A percentile compares a stretch with the other conserved stretches of the same genome.
Evolutionary conservation across 2,888 invertebrate genomes (phyloP).

Genomic region (Electrophaes corylata): DNA sequence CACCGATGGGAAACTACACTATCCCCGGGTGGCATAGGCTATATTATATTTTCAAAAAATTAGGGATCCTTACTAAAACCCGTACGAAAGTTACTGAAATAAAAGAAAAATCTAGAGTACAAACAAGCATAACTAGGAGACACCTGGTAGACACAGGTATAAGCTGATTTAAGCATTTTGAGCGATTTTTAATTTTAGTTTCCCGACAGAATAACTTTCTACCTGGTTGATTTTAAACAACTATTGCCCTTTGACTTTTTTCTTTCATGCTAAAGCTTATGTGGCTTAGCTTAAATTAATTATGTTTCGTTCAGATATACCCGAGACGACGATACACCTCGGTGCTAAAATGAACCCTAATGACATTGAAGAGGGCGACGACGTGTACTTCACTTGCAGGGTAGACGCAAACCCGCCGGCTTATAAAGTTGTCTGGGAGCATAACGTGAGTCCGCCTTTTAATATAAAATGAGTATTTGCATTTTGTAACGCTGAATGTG

Average conservation of each 20-base stretch:
- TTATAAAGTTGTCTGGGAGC: constrained; percentile 82
- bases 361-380: constrained; percentile 81
- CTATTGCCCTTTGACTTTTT: constrained; percentile 3
- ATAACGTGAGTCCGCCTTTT: constrained; percentile 69
- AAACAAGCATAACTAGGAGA: too few relatives aligned
- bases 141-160: too few relatives aligned
- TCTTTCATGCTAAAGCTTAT: constrained; percentile 15
- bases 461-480: constrained; percentile 29
- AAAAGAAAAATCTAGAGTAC: too few relatives aligned
- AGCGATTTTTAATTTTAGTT: too few relatives aligned
- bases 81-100: too few relatives aligned
- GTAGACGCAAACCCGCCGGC: constrained; percentile 80
- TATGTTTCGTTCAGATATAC: constrained; percentile 61
- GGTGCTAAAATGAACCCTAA: constrained; percentile 80
- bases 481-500: constrained; percentile 25
- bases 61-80: too few relatives aligned
- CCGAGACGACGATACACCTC: constrained; percentile 71
- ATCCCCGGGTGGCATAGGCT: too few relatives aligned
- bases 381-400: constrained; percentile 78
- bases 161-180: too few relatives aligned
- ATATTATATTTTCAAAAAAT: too few relatives aligned
- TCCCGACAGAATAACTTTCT: too few relatives aligned
- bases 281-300: constrained; percentile 28
- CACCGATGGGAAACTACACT: too few relatives aligned
- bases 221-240: constrained; percentile 18